Base-by-base conservation (phyloP, 2,797 vertebrate species). In the Pseudochromis fuscus region DNA sequence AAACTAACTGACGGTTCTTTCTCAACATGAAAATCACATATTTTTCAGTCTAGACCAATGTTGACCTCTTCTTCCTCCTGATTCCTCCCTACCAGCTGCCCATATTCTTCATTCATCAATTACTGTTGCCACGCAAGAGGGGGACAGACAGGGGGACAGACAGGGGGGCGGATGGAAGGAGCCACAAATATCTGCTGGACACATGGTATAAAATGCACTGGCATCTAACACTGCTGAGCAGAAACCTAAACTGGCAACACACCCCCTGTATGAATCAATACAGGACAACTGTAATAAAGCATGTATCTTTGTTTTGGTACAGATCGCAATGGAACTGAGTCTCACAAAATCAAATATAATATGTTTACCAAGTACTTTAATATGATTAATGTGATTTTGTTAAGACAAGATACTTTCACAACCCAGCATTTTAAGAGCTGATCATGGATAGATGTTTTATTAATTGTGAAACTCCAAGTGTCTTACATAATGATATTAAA, bases 131-230 rank as follows among this genome's bases (percentile, higher is more conserved):
- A 49, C 27, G 49, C 46, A 40, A 64, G 30, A 25, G 30, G 52
- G n/a, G n/a, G n/a, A n/a, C n/a, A n/a, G n/a, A n/a, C n/a, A n/a
- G n/a, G n/a, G n/a, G n/a, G n/a, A n/a, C n/a, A n/a, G n/a, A n/a
- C n/a, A n/a, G n/a, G n/a, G n/a, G 53, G 48, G 65, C 80, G 35
- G 44, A 68, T 51, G 67, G 71, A 51, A 38, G 24, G 19, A 62
- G 83, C 65, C 60, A 49, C 48, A 81, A 86, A 88, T 83, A 87
- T 74, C 79, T 2, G 10, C 19, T 66, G 66, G 69, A 72, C 85
- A 86, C 65, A 73, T 69, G 67, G 71, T 37, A 79, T 45, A 72
- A 59, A 13, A 48, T 56, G 40, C 4, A 30, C 10, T n/a, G 25
- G 65, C 40, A 45, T 49, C 25, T 46, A 55, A 71, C 4, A 1